Percentiles rank a stretch among this genome's conserved stretches.
phyloP scores from a whole-genome alignment of 2,113 vertebrate species.

The Eulemur rufifrons region DNA sequence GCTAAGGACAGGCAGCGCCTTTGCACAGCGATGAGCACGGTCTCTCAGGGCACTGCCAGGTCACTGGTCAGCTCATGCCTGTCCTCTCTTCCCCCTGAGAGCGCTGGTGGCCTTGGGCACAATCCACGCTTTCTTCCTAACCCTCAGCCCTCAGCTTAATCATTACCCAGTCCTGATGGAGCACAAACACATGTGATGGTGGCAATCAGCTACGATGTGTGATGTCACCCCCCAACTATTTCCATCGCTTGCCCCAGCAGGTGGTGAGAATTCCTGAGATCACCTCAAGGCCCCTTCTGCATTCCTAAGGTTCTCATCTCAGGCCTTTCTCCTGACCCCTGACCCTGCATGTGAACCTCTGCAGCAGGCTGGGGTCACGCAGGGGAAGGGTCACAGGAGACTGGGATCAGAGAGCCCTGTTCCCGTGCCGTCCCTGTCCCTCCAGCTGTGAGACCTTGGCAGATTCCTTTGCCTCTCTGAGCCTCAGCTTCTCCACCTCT shows the following conservation, averaged over 20 bases:
- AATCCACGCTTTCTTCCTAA: background rate
- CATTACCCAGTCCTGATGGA: background rate
- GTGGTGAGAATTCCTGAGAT: background rate
- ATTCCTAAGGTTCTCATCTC: background rate
- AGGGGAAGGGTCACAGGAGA: fast-evolving
- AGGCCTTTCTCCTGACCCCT: fast-evolving
- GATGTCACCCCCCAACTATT: background rate
- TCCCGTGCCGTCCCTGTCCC: fast-evolving
- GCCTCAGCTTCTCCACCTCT: background rate
- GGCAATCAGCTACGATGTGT: fast-evolving
- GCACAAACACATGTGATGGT: background rate
- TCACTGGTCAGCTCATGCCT: background rate
- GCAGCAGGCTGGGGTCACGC: background rate
- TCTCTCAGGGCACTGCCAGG: fast-evolving
- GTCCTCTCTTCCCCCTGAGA: background rate
- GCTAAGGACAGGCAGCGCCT: too few relatives aligned
- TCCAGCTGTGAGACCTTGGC: background rate
- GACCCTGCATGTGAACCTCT: background rate
- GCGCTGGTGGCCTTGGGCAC: background rate
- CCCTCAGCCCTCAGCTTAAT: background rate
- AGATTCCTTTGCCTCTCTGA: background rate
- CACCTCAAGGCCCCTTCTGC: background rate
- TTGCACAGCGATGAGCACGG: fast-evolving
- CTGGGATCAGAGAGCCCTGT: fast-evolving
- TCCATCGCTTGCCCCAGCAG: background rate